Base-by-base conservation (phyloP, 2,113 vertebrate genomes). In the Acinonyx jubatus region DNA sequence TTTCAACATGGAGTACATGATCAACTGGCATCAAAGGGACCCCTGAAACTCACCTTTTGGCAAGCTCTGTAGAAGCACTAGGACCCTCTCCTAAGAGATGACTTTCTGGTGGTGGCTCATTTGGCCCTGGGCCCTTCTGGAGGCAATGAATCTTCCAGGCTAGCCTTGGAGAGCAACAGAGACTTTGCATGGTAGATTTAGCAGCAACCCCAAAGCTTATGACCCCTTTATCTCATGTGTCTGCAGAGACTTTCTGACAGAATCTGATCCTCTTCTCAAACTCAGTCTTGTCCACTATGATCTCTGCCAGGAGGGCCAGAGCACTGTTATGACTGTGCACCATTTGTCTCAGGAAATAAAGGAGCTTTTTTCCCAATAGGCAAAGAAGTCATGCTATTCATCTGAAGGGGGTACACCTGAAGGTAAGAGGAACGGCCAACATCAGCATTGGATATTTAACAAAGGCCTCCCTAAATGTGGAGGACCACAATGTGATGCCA, bases 391-490 rank as follows among this genome's bases (percentile, higher is more conserved):
- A 14, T 90, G 55, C n/a, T 38, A 33, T 14, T 11, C 3, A 0
- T 45, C 73, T 4, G 90, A 80, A n/a, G 38, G 6, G 45, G 31
- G 19, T 80, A 81, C 18, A 95, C 48, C 33, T 94, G 88, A 45
- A 94, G 16, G 68, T 96, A 90, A 89, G 92, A 97, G 21, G 84
- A 89, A 4, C n/a, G 73, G 3, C 79, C 74, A 16, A 69, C 73
- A 8, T 69, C 88, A 57, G 48, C 19, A 96, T 65, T 74, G 88
- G 68, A 13, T 95, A 61, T 27, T 94, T 80, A 27, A 90, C 12
- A 4, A 95, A 89, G 31, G 90, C 81, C 71, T 87, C 45, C 18
- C 73, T 85, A 45, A 45, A 45, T 45, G 45, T 45, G 45, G 45
- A 45, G 45, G 45, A 45, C 45, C 45, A 45, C 45, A 45, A 45